Conservation (phyloP, 2,113 vertebrate species). For the Plecturocebus donacophilus region DNA sequence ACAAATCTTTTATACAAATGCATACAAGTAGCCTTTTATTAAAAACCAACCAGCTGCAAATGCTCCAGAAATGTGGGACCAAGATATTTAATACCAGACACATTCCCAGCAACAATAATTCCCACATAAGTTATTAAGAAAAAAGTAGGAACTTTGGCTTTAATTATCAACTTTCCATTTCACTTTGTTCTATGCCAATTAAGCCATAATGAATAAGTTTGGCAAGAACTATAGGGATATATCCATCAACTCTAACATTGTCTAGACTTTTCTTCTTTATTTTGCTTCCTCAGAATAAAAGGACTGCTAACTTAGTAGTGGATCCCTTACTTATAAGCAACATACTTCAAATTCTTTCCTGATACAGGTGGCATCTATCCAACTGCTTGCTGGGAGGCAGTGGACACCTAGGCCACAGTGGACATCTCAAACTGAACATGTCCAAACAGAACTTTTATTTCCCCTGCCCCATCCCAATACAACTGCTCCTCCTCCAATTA, state of each 20-base stretch:
- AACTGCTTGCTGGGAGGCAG: neutral
- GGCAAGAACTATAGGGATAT: slow-evolving; percentile 10
- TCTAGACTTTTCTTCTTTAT: neutral
- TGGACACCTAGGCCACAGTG: neutral
- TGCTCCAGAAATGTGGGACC: slow-evolving; percentile 16
- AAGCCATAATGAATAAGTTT: neutral
- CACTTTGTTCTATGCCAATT: neutral
- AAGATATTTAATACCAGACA: neutral
- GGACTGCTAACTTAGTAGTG: neutral
- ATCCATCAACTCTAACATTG: neutral
- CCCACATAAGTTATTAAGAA: neutral
- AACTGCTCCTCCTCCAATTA: neutral
- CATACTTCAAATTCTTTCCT: neutral
- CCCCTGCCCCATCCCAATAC: neutral
- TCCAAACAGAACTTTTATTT: neutral
- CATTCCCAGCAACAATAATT: neutral
- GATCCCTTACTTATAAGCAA: neutral
- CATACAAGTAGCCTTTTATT: neutral
- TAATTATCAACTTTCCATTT: slow-evolving; percentile 12
- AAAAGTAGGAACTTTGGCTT: neutral
- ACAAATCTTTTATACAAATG: neutral
- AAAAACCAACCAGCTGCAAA: slow-evolving; percentile 9
- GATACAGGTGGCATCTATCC: neutral
- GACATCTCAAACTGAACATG: neutral
- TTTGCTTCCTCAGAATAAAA: slow-evolving; percentile 1